These are phyloP conservation scores for Beroe ovata DNA, from an alignment of 37 sponge, comb jelly and placozoan species.

Conservation along the genomic window DNA sequence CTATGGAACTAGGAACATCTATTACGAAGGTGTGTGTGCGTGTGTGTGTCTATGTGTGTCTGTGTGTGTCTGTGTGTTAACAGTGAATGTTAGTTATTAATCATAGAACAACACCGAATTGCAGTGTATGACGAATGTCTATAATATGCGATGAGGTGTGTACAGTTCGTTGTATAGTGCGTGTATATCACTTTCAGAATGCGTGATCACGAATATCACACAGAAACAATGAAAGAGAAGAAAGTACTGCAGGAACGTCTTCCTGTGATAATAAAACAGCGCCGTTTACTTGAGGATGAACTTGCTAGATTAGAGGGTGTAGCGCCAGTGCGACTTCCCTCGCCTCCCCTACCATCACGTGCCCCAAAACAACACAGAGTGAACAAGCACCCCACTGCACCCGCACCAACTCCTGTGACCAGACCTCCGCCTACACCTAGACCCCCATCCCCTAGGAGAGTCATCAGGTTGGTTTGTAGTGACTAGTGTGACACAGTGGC, in stretches of 20 bases:
- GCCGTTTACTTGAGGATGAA: background rate
- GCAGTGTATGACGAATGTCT: no score
- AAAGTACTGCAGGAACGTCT: constrained; percentile 44
- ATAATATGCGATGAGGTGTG: no score
- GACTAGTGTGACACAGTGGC: background rate
- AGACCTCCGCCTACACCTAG: constrained; percentile 18
- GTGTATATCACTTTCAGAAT: no score
- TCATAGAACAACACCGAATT: no score
- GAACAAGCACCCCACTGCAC: background rate
- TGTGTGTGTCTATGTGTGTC: no score
- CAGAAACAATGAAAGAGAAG: constrained; percentile 63
- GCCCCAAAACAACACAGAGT: background rate
- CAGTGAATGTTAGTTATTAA: no score
- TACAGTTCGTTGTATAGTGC: no score
- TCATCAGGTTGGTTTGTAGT: background rate
- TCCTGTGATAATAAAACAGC: constrained; percentile 31
- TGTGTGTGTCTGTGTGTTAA: no score
- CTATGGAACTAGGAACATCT: constrained; percentile 54
- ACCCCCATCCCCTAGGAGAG: constrained; percentile 12
- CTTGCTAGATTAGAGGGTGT: constrained; percentile 9
- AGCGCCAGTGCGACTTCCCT: background rate
- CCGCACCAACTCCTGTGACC: background rate
- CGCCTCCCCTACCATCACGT: background rate
- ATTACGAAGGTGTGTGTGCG: constrained; percentile 43
- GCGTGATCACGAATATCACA: no score